A percentile compares a stretch with the other conserved stretches of the same genome.
Conservation (phyloP, 2,888 invertebrate genomes). For the Parnassius smintheus region DNA sequence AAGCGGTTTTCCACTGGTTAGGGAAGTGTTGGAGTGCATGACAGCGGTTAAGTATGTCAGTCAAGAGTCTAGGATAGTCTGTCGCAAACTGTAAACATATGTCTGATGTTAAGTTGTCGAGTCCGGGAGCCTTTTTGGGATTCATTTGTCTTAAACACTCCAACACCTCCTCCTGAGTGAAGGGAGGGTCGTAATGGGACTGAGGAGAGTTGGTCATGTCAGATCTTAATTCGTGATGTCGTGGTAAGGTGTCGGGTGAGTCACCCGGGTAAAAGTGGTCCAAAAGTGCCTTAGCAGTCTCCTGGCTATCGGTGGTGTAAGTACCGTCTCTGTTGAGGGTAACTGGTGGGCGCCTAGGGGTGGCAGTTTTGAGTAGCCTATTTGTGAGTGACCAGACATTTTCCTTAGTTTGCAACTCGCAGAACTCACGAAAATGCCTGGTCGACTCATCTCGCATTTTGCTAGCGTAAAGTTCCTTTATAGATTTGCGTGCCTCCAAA, state of each 20-base stretch:
- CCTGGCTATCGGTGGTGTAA: constrained; percentile 18
- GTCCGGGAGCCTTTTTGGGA: constrained; percentile 33
- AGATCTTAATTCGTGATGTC: too few relatives aligned
- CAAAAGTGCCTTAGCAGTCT: constrained; percentile 3
- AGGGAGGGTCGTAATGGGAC: constrained; percentile 15
- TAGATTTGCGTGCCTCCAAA: too few relatives aligned
- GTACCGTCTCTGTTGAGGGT: constrained; percentile 15
- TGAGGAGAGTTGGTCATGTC: neutral
- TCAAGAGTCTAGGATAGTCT: neutral
- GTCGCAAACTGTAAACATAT: neutral
- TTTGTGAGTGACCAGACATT: constrained; percentile 32
- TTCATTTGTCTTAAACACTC: constrained; percentile 28
- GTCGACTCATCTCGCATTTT: constrained; percentile 14
- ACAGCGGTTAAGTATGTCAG: too few relatives aligned
- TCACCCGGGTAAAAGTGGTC: too few relatives aligned
- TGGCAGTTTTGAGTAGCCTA: constrained; percentile 20
- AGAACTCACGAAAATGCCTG: constrained; percentile 22
- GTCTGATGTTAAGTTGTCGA: constrained; percentile 24
- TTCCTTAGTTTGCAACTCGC: constrained; percentile 27
- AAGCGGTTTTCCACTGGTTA: too few relatives aligned
- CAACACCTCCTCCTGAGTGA: too few relatives aligned
- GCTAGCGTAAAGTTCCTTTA: neutral
- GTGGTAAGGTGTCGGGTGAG: too few relatives aligned
- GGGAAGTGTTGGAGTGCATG: too few relatives aligned
- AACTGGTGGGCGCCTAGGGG: constrained; percentile 14